Percentiles rank a stretch among this genome's conserved stretches.
Evolutionary conservation across 1,140 invertebrate genomes (phyloP).

Genomic region (Tenebrio molitor): DNA sequence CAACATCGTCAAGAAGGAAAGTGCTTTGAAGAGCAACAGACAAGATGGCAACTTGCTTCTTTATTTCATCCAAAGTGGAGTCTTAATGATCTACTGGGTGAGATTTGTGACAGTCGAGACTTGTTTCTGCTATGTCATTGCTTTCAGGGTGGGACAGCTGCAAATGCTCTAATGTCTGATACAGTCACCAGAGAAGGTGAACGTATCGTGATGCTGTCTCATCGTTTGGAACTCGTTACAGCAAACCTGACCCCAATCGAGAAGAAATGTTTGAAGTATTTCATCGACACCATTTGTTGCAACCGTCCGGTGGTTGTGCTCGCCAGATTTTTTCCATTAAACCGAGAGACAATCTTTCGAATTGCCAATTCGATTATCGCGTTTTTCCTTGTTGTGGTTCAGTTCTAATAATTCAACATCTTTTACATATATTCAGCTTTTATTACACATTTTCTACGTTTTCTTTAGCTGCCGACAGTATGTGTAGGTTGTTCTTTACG

Average conservation of each 20-base stretch:
- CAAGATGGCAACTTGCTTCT: not conserved
- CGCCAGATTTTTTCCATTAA: not conserved
- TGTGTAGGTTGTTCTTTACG: too few relatives aligned
- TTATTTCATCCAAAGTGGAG: not conserved
- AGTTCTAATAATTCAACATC: too few relatives aligned
- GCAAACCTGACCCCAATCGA: not conserved
- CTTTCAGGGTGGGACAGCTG: not conserved
- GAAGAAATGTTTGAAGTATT: not conserved
- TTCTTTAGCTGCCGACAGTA: too few relatives aligned
- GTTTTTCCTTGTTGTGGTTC: not conserved
- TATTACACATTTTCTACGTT: too few relatives aligned
- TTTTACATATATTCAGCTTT: too few relatives aligned
- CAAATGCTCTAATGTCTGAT: not conserved
- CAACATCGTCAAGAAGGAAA: not conserved
- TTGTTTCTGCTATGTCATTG: not conserved
- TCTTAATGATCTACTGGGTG: not conserved
- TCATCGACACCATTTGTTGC: not conserved
- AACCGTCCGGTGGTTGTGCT: not conserved
- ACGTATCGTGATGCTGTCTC: not conserved
- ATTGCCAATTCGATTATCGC: not conserved
- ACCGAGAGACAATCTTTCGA: not conserved
- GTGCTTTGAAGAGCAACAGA: not conserved
- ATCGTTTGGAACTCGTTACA: not conserved
- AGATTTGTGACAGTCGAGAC: not conserved
- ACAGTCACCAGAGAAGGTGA: not conserved